Conservation (phyloP, 2,888 invertebrate species). For the Dolichomitus sp. region DNA sequence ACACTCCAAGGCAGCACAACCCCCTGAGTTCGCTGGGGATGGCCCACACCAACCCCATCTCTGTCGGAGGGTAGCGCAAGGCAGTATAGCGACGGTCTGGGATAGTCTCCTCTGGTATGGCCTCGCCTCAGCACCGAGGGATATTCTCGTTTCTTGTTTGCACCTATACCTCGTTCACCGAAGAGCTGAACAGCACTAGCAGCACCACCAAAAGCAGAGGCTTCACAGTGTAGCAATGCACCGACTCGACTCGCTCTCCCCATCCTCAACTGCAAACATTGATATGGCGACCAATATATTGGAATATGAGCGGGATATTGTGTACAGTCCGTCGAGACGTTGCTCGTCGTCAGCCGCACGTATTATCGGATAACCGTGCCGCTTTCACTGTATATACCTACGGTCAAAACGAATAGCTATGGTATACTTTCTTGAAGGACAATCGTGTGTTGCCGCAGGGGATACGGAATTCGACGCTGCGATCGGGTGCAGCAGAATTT, state of each 20-base stretch:
- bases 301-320: slow-evolving; percentile 78
- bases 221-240: slow-evolving; percentile 42
- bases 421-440: slow-evolving; percentile 19
- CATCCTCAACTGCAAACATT: slow-evolving; percentile 75
- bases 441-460: slow-evolving; percentile 28
- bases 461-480: slow-evolving; percentile 29
- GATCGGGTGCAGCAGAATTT: slow-evolving; percentile 27
- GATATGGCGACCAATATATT: slow-evolving; percentile 80
- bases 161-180: slow-evolving; percentile 77
- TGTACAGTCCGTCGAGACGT: slow-evolving; percentile 70
- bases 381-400: slow-evolving; percentile 21
- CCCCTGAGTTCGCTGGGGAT: slow-evolving; percentile 39
- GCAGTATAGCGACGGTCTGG: slow-evolving; percentile 43
- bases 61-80: slow-evolving; percentile 12
- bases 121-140: slow-evolving; percentile 71
- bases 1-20: slow-evolving; percentile 55
- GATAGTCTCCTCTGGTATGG: slow-evolving; percentile 72
- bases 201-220: slow-evolving; percentile 34
- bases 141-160: slow-evolving; percentile 84
- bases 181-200: slow-evolving; percentile 43
- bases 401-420: slow-evolving; percentile 45
- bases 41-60: slow-evolving; percentile 32
- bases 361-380: slow-evolving; percentile 62
- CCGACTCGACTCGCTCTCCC: slow-evolving; percentile 40
- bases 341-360: slow-evolving; percentile 47